Conservation (phyloP, 2,888 invertebrate species). For the Netelia virgata region DNA sequence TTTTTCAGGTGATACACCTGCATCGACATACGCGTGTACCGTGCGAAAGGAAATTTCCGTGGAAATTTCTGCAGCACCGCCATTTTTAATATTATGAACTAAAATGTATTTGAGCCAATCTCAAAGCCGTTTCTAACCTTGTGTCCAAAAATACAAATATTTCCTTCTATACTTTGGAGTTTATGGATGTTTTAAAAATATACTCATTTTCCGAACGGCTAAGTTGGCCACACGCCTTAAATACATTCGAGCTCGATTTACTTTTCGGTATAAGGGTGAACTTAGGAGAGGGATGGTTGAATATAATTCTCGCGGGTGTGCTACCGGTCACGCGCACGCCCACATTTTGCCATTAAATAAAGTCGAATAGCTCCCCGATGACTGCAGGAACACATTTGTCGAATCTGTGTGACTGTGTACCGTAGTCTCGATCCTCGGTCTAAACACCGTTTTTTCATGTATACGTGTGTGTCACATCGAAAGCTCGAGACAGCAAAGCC, state of each 20-base stretch:
- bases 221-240: too few species aligned
- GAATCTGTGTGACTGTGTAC: constrained; percentile 21
- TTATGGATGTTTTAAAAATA: too few species aligned
- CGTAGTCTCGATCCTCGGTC: constrained; percentile 59
- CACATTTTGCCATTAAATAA: constrained; percentile 77
- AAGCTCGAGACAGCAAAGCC: constrained; percentile 50
- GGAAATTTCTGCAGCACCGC: too few species aligned
- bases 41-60: too few species aligned
- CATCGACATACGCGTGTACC: too few species aligned
- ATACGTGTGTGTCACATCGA: constrained; percentile 56
- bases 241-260: constrained; percentile 48
- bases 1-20: too few species aligned
- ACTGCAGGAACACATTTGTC: constrained; percentile 74
- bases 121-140: too few species aligned
- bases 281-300: constrained; percentile 40
- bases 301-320: constrained; percentile 68
- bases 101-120: too few species aligned
- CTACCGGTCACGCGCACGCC: constrained; percentile 74
- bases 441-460: constrained; percentile 53
- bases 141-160: too few species aligned
- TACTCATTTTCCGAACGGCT: too few species aligned
- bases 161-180: too few species aligned
- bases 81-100: too few species aligned
- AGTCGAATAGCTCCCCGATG: constrained; percentile 79
- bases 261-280: constrained; percentile 40